Base-by-base conservation (phyloP, 2,888 invertebrate genomes). In the Epinotia demarniana region DNA sequence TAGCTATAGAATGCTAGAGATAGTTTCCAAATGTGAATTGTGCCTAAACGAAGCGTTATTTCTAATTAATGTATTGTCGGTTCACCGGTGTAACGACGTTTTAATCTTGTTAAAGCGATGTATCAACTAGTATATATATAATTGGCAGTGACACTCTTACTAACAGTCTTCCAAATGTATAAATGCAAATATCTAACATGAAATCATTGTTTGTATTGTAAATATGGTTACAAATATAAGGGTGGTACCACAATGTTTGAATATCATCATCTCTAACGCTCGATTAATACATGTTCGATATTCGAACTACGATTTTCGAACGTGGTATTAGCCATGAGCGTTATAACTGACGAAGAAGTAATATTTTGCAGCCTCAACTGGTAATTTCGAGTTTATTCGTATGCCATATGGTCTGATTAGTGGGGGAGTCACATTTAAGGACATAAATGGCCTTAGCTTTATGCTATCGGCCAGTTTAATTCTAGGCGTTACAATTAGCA, bases 1-100 rank as follows among this genome's bases (percentile, higher is more conserved):
- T 90, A 90, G 86, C 81, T 84, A 79, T 92, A 92, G 91, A 87
- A 88, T 86, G 92, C 93, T 93, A 93, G 93, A 87, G 83, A 79
- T 92, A 92, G 87, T 84, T 87, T 86, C 84, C 83, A 85, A 81
- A 91, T 87, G 89, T 91, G 91, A 92, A 91, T 91, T 87, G 93
- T 94, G 93, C 93, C 93, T 94, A 89, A 89, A 89, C 85, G 88
- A 89, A 79, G 86, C 78, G 81, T 84, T 79, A 80, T 80, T 77
- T 81, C 77, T 83, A 82, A 83, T 55, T 62, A 75, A 43, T 74
- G n/a, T 79, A 78, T 73, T 62, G 60, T 74, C 68, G 62, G 71
- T 62, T 64, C 76, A 72, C 75, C 62, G 46, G 57, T 58, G 49
- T 33, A 55, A 46, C 55, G 19, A 69, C 18, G 75, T 71, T 71